phyloP scores from a whole-genome alignment of 92 coral and sea anemone species.

The Desmophyllum pertusum region DNA sequence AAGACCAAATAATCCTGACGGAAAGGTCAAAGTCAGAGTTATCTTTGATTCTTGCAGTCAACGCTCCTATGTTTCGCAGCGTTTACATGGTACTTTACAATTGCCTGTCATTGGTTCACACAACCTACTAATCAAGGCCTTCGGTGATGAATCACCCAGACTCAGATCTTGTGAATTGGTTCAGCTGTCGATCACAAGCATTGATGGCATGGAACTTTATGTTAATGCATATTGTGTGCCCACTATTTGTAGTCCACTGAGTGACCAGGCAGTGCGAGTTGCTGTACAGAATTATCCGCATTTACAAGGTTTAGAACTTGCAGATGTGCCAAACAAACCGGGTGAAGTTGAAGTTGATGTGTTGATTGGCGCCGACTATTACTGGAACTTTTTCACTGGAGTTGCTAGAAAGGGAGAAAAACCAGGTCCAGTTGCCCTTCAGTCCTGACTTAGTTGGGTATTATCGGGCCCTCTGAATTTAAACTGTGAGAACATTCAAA shows the following conservation, averaged over 20 bases:
- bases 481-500: too few species aligned
- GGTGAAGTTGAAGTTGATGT: constrained; percentile 35
- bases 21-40: neutral
- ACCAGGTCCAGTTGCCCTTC: constrained; percentile 58
- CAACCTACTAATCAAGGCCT: constrained; percentile 50
- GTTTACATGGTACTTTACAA: constrained; percentile 26
- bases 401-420: constrained; percentile 60
- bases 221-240: constrained; percentile 12
- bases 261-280: constrained; percentile 40
- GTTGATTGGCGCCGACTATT: constrained; percentile 49
- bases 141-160: constrained; percentile 31
- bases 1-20: neutral
- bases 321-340: constrained; percentile 22
- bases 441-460: constrained; percentile 43
- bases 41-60: constrained; percentile 57
- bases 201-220: neutral
- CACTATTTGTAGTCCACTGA: constrained; percentile 41
- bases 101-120: constrained; percentile 28
- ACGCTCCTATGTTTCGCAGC: constrained; percentile 33
- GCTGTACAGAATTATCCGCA: constrained; percentile 40
- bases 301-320: constrained; percentile 23
- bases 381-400: constrained; percentile 53
- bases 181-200: constrained; percentile 26
- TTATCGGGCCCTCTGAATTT: constrained; percentile 58
- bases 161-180: constrained; percentile 49